Evolutionary conservation across 2,113 vertebrate species (phyloP), one percentile per base, ranked within the genome.

Genomic region (Cheirogaleus medius): DNA sequence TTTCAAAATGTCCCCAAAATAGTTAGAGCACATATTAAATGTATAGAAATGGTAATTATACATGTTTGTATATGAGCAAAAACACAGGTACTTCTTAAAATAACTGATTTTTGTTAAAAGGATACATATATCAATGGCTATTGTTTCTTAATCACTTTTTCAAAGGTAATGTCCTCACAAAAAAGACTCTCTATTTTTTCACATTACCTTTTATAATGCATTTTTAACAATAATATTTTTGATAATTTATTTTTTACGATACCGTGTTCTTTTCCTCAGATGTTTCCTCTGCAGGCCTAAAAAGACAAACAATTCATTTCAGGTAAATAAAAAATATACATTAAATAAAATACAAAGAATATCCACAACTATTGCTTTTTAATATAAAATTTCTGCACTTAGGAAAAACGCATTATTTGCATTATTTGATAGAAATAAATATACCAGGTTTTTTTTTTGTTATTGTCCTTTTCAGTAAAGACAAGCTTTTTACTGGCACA

Each of bases 191-290:
- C 42, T 80, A 54, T 54, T 84, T 68, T 63, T 94, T 92, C 52
- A 87, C 29, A 84, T 13, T 81, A 81, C 32, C 42, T 81, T 60
- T 95, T 71, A 49, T 18, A 5, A 49, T 2, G 20, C 13, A 90
- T 60, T 76, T 89, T 3, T 87, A 44, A 47, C 39, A 52, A 87
- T 11, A 84, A 84, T 71, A 83, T 68, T 97, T 90, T 23, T 94
- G 11, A 87, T 96, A 84, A 68, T 91, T 14, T 91, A 47, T 71
- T 27, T 84, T 97, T 97, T 87, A 96, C 92, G 94, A 20, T 98
- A 99, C 98, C 98, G 32, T 34, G 27, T 77, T 47, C 74, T 49
- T 76, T 47, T 77, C 29, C 8, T 49, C 49, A 32, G 74, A 32
- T 34, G 21, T 66, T 97, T 47, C 29, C 44, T 77, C 47, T 11